Conservation (phyloP, 2,888 invertebrate species). For the Reticulitermes lucifugus region DNA sequence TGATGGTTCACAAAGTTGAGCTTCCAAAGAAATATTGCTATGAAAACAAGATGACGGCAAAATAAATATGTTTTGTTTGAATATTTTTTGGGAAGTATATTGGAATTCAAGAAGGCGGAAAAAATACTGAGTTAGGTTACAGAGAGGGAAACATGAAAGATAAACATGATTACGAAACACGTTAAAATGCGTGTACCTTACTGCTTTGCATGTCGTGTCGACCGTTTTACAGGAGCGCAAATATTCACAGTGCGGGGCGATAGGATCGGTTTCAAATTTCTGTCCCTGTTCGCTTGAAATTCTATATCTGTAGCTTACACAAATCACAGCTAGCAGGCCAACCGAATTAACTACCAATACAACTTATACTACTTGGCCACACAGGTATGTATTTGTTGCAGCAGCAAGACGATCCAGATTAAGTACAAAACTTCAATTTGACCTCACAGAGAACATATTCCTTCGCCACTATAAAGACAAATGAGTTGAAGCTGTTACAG, state of each 20-base stretch:
- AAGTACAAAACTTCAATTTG: no score
- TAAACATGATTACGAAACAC: slow-evolving; percentile 6
- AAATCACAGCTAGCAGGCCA: neutral
- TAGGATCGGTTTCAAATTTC: neutral
- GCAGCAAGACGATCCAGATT: no score
- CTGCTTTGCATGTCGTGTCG: neutral
- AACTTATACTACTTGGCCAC: neutral
- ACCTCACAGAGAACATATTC: no score
- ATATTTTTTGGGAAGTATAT: neutral
- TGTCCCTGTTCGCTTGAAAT: neutral
- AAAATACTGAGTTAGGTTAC: neutral
- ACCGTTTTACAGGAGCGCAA: neutral
- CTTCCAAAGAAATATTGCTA: neutral
- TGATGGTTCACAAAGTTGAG: neutral
- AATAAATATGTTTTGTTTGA: neutral
- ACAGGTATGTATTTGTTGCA: no score
- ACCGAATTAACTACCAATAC: neutral
- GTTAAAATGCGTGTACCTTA: neutral
- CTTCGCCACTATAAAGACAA: no score
- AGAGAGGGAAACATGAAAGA: neutral
- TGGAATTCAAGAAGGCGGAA: neutral
- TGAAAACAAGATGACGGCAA: neutral
- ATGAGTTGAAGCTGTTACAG: no score
- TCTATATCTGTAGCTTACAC: neutral
- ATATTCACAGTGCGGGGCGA: neutral